Conservation (phyloP, 2,888 invertebrate species). For the Drosophila emarginata region DNA sequence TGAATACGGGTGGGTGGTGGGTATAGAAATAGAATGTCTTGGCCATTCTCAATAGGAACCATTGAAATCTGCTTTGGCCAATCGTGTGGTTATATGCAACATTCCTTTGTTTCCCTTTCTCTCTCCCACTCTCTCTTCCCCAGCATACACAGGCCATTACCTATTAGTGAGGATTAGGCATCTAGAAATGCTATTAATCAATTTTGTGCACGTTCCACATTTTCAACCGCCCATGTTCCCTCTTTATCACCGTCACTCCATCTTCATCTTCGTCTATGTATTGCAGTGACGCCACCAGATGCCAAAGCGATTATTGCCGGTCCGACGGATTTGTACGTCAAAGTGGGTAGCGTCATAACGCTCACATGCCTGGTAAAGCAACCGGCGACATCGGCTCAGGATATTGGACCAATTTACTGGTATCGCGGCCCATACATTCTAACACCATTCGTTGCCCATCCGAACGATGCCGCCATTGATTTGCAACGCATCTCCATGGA, state of each 20-base stretch:
- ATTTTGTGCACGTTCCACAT: constrained; percentile 54
- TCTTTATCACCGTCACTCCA: background rate
- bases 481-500: constrained; percentile 82
- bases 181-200: constrained; percentile 67
- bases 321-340: constrained; percentile 88
- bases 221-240: constrained; percentile 22
- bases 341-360: constrained; percentile 88
- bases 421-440: constrained; percentile 84
- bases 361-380: constrained; percentile 88
- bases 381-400: constrained; percentile 84
- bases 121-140: background rate
- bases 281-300: constrained; percentile 84
- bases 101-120: background rate
- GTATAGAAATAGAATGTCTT: background rate
- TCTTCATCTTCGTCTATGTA: background rate
- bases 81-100: constrained; percentile 35
- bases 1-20: background rate
- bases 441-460: constrained; percentile 81
- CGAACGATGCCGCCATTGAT: constrained; percentile 81
- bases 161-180: constrained; percentile 28
- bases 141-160: constrained; percentile 2
- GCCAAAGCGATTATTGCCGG: constrained; percentile 88
- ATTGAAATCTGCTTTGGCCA: constrained; percentile 27
- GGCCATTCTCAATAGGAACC: constrained; percentile 25
- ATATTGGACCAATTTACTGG: constrained; percentile 89